Percentiles rank a stretch among this genome's conserved stretches.
Conservation (phyloP, 2,113 vertebrate genomes). For the Hemibates koningsi region DNA sequence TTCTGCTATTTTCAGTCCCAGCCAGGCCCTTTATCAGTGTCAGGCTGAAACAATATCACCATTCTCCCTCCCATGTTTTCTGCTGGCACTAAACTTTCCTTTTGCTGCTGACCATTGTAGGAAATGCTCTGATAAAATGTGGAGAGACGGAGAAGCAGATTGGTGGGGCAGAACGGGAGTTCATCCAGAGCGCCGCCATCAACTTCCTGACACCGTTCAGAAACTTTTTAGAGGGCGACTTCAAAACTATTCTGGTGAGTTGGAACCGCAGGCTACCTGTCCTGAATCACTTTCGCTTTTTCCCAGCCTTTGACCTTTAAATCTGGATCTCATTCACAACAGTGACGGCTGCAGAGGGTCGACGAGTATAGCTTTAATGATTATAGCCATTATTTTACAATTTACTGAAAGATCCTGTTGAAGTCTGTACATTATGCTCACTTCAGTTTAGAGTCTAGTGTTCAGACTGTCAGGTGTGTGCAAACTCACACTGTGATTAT, state of each 20-base stretch:
- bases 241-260: slow-evolving; percentile 97
- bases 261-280: not conserved
- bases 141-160: slow-evolving; percentile 96
- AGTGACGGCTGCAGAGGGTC: not conserved
- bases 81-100: not conserved
- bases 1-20: not conserved
- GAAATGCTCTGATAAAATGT: slow-evolving; percentile 95
- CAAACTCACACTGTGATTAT: not conserved
- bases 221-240: slow-evolving; percentile 98
- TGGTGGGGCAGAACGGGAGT: slow-evolving; percentile 89
- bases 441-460: not conserved
- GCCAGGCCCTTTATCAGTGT: not conserved
- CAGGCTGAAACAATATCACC: not conserved
- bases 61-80: not conserved
- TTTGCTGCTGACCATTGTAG: slow-evolving; percentile 63
- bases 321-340: not conserved
- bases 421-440: not conserved
- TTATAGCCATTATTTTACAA: not conserved
- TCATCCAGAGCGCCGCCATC: slow-evolving; percentile 91
- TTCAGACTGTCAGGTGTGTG: not conserved
- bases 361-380: not conserved
- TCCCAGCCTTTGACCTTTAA: not conserved
- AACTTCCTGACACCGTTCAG: slow-evolving; percentile 96
- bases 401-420: not conserved
- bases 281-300: not conserved